Percentiles rank a stretch among this genome's conserved stretches.
Conservation (phyloP, 2,113 vertebrate genomes). For the Cyanoliseus patagonus region DNA sequence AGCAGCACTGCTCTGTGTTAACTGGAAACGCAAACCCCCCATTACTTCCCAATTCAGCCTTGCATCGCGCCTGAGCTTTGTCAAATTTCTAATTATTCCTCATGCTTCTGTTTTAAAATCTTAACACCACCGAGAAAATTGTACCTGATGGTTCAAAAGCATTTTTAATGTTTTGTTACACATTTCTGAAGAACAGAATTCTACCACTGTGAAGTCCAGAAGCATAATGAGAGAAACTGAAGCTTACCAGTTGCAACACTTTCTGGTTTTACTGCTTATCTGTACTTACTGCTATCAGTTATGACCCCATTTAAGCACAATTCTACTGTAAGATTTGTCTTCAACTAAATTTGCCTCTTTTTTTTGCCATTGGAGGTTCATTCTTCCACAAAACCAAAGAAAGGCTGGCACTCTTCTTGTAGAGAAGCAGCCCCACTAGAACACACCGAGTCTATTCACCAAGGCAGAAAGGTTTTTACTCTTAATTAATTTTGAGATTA, state of each 20-base stretch:
- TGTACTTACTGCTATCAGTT: neutral
- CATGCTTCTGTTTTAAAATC: neutral
- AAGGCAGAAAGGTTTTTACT: rapidly evolving
- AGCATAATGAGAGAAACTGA: neutral
- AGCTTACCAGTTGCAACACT: neutral
- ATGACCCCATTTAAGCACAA: neutral
- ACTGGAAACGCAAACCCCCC: neutral
- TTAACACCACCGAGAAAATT: neutral
- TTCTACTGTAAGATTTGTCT: neutral
- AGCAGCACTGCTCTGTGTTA: neutral
- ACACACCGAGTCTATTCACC: rapidly evolving
- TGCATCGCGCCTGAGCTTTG: rapidly evolving
- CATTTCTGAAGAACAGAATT: neutral
- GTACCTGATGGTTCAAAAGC: neutral
- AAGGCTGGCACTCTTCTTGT: neutral
- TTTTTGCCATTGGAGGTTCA: neutral
- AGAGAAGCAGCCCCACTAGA: neutral
- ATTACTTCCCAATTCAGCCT: neutral
- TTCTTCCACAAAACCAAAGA: neutral
- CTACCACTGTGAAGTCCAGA: neutral
- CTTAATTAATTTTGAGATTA: neutral
- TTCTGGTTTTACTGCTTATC: neutral
- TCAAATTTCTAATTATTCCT: neutral
- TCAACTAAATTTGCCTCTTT: neutral
- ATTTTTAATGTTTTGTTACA: neutral